Conservation (phyloP, 2,888 invertebrate species). For the Macrophya alboannulata region DNA sequence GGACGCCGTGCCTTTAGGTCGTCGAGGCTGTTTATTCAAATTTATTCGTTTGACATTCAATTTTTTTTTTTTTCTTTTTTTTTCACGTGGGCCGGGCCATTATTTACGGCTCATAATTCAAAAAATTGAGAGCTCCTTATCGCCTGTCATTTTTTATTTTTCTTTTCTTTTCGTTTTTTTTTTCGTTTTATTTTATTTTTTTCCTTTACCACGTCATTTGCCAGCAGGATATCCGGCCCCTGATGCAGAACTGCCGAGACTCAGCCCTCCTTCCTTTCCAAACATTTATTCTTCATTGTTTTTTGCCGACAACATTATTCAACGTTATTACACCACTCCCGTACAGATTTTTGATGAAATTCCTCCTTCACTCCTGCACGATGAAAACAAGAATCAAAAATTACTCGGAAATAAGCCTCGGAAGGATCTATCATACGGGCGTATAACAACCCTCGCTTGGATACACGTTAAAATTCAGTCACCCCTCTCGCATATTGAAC, state of each 20-base stretch:
- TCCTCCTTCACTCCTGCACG: neutral
- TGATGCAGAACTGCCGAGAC: neutral
- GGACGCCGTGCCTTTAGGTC: conserved; percentile 14
- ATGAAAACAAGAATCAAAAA: conserved; percentile 8
- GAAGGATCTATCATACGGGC: conserved; percentile 1
- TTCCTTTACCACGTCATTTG: neutral
- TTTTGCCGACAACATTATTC: conserved; percentile 2
- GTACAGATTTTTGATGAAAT: neutral
- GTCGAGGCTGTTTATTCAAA: conserved; percentile 63
- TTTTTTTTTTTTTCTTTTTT: conserved; percentile 54
- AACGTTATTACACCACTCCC: neutral
- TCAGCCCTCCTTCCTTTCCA: neutral
- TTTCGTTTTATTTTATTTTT: conserved; percentile 49
- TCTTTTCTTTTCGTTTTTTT: neutral
- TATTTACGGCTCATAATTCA: conserved; percentile 57
- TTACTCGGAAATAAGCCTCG: neutral
- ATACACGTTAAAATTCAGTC: conserved; percentile 30
- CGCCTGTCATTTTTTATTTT: conserved; percentile 24
- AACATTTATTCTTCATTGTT: conserved; percentile 18
- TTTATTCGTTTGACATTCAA: conserved; percentile 62
- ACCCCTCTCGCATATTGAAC: conserved; percentile 49
- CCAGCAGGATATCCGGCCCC: neutral
- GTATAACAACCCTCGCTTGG: neutral
- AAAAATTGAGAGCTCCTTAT: conserved; percentile 58
- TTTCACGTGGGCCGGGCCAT: conserved; percentile 33